Evolutionary conservation across 2,797 vertebrate species (phyloP).

Genomic region (Oreochromis mossambicus): DNA sequence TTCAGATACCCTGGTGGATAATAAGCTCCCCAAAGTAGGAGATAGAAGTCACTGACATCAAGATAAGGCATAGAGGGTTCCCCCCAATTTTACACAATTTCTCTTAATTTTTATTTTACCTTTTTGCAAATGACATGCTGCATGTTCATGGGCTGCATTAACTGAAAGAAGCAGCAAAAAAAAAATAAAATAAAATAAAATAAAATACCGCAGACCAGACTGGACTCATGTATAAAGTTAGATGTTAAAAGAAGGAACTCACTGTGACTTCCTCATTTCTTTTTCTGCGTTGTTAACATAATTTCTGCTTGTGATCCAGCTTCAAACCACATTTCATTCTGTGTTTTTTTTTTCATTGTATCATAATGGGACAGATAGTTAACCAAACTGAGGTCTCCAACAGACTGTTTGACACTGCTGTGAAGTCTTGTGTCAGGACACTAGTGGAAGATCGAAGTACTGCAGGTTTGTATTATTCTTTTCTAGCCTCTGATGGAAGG

Average conservation of each 20-base stretch:
- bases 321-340: not conserved
- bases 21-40: fast-evolving
- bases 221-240: fast-evolving
- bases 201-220: fast-evolving
- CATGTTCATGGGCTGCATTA: not conserved
- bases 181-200: fast-evolving
- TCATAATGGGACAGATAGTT: not conserved
- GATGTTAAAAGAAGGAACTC: fast-evolving
- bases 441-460: not conserved
- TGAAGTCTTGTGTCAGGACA: not conserved
- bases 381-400: not conserved
- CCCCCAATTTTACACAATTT: not conserved
- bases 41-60: not conserved
- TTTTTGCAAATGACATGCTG: not conserved
- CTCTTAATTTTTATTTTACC: not conserved
- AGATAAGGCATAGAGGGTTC: not conserved
- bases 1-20: not conserved
- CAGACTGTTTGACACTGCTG: not conserved
- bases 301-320: fast-evolving
- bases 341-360: not conserved
- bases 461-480: not conserved
- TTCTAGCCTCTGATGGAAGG: fast-evolving
- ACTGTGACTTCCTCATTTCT: not conserved
- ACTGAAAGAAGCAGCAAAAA: not conserved
- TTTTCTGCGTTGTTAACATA: not conserved